Conservation (phyloP, 2,888 invertebrate genomes). For the Tachystola acroxantha region DNA sequence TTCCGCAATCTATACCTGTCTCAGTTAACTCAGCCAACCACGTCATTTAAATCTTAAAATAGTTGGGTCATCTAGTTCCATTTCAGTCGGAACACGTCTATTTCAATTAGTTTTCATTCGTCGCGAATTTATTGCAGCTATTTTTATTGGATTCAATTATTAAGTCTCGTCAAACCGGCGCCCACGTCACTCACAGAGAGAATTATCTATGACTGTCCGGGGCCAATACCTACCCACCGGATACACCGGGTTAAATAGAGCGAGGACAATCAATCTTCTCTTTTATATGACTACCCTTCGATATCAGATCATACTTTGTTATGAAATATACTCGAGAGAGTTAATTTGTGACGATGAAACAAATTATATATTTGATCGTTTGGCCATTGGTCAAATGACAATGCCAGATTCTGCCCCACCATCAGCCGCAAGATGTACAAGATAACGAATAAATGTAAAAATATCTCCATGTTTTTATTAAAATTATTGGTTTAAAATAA, state of each 20-base stretch:
- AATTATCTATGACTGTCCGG: slow-evolving; percentile 5
- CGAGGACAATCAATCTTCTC: slow-evolving; percentile 18
- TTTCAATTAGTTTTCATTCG: slow-evolving; percentile 4
- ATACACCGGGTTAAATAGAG: slow-evolving; percentile 18
- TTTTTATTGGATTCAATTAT: slow-evolving; percentile 5
- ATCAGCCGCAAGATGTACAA: too few relatives aligned
- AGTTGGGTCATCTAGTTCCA: too few relatives aligned
- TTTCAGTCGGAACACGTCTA: not conserved
- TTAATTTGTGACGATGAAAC: too few relatives aligned
- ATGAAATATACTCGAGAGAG: not conserved
- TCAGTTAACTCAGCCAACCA: too few relatives aligned
- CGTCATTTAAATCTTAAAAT: too few relatives aligned
- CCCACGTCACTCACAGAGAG: slow-evolving; percentile 7
- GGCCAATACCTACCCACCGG: not conserved
- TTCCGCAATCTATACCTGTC: too few relatives aligned
- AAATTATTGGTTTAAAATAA: too few relatives aligned
- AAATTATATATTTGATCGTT: too few relatives aligned
- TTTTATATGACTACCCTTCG: slow-evolving; percentile 9
- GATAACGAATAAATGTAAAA: too few relatives aligned
- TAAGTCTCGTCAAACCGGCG: slow-evolving; percentile 8
- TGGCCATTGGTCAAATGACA: too few relatives aligned
- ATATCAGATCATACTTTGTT: slow-evolving; percentile 3
- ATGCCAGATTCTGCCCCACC: too few relatives aligned
- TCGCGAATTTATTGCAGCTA: slow-evolving; percentile 1
- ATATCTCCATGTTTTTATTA: too few relatives aligned